These are phyloP conservation scores for Genyomyrus donnyi DNA, from an alignment of 2,113 vertebrate species.

Conservation along the genomic window DNA sequence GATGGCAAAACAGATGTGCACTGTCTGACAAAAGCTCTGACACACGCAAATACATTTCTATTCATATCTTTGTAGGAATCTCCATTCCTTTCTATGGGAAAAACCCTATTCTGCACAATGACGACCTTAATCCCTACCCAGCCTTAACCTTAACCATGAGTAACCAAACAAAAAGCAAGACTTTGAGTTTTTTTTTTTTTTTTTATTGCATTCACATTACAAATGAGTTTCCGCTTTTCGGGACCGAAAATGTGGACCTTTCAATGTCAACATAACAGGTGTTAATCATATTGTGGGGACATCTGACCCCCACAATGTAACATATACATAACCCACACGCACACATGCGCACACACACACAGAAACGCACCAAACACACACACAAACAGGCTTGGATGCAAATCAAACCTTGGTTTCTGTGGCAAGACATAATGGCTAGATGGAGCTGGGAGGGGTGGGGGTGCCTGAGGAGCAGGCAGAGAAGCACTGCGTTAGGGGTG, in stretches of 20 bases:
- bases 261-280: not conserved
- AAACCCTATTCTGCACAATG: not conserved
- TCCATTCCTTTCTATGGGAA: not conserved
- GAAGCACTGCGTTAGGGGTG: too few relatives aligned
- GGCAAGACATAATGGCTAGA: not conserved
- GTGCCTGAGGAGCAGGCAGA: too few relatives aligned
- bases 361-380: constrained; percentile 17
- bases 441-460: not conserved
- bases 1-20: constrained; percentile 30
- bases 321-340: not conserved
- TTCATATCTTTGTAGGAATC: not conserved
- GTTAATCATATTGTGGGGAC: not conserved
- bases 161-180: not conserved
- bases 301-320: not conserved
- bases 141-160: not conserved
- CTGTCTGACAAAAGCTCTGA: constrained; percentile 9
- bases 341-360: too few relatives aligned
- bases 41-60: constrained; percentile 26
- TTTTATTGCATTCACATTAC: not conserved
- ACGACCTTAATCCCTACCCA: not conserved
- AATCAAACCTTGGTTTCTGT: not conserved
- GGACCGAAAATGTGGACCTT: not conserved
- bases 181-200: not conserved
- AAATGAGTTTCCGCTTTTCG: not conserved
- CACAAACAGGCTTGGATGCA: not conserved